phyloP scores from a whole-genome alignment of 2,888 invertebrate species.

The Celastrina argiolus region DNA sequence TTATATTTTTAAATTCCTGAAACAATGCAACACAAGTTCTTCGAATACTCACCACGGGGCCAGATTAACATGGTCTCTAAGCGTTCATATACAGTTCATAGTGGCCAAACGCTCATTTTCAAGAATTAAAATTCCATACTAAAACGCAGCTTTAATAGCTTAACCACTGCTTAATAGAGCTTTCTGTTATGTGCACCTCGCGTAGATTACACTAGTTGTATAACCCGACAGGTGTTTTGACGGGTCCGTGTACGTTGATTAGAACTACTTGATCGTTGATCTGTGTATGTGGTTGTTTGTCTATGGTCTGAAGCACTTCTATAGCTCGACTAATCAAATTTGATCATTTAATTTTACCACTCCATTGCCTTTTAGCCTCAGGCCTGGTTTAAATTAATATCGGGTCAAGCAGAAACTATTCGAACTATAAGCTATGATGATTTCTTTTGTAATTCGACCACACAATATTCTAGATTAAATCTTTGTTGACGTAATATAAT shows the following conservation, averaged over 20 bases:
- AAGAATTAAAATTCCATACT: no score
- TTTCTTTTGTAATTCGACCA: slow-evolving; percentile 7
- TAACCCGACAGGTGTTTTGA: slow-evolving; percentile 1
- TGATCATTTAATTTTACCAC: neutral
- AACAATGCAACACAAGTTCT: no score
- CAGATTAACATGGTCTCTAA: no score
- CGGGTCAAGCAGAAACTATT: slow-evolving; percentile 5
- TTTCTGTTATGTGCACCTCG: neutral
- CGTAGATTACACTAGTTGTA: neutral
- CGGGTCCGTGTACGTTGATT: neutral
- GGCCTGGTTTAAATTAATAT: neutral
- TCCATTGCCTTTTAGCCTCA: neutral
- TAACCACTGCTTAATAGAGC: no score
- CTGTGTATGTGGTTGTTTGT: neutral
- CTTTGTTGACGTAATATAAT: neutral
- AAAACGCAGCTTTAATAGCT: neutral
- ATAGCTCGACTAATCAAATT: slow-evolving; percentile 10
- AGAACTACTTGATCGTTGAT: slow-evolving; percentile 11
- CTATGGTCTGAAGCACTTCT: neutral
- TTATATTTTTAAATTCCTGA: no score
- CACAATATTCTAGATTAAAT: neutral
- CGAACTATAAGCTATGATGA: slow-evolving; percentile 3
- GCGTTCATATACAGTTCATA: no score
- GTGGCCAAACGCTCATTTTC: no score
- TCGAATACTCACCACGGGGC: no score